These are phyloP conservation scores for Tadarida brasiliensis DNA, from an alignment of 2,797 vertebrate species.

Conservation along the genomic window DNA sequence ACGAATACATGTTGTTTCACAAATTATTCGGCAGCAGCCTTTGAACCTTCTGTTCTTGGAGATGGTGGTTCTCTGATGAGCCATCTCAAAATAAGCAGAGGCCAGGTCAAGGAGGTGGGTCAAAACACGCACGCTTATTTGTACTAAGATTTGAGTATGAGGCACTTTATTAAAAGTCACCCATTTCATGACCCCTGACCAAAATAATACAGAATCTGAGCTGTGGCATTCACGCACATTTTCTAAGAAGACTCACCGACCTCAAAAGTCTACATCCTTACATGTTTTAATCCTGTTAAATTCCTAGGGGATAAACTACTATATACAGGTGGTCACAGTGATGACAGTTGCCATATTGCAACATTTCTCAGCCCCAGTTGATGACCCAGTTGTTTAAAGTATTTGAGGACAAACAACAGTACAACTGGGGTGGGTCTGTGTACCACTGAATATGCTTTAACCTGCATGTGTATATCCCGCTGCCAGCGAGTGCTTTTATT, in stretches of 20 bases:
- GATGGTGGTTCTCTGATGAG: neutral
- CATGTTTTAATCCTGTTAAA: neutral
- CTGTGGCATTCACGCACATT: neutral
- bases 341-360: neutral
- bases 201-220: neutral
- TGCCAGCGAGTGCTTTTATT: neutral
- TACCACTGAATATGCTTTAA: neutral
- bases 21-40: neutral
- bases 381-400: neutral
- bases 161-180: neutral
- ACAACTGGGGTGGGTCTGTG: neutral
- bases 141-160: neutral
- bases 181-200: neutral
- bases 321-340: neutral
- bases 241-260: neutral
- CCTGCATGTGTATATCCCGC: neutral
- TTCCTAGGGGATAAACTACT: neutral
- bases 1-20: neutral
- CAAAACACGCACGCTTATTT: neutral
- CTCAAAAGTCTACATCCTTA: neutral
- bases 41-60: neutral
- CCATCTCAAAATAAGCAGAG: constrained; percentile 10
- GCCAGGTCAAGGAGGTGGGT: neutral
- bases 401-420: neutral
- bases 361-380: neutral